phyloP scores from a whole-genome alignment of 2,888 invertebrate genomes.

The Neoitamus cyanurus region DNA sequence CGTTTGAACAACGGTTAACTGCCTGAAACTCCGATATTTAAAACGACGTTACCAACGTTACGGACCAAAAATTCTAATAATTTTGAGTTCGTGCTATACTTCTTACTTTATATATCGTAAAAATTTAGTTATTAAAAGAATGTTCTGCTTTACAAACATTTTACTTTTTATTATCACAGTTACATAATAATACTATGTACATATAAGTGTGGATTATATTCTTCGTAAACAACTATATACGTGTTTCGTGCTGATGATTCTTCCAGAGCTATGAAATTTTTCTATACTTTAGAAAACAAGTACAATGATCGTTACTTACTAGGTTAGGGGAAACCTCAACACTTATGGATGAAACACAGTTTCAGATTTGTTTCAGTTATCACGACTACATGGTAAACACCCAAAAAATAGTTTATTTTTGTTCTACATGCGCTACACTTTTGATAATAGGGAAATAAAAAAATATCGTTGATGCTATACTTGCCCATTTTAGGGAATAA shows the following conservation, averaged over 20 bases:
- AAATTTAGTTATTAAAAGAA: too few species aligned
- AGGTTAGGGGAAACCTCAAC: not conserved
- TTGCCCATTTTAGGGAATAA: not conserved
- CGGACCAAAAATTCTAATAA: too few species aligned
- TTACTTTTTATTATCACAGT: constrained; percentile 52
- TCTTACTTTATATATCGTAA: too few species aligned
- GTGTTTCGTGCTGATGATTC: not conserved
- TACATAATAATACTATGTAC: constrained; percentile 50
- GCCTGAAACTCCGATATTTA: too few species aligned
- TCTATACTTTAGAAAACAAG: not conserved
- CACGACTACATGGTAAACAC: not conserved
- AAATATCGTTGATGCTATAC: not conserved
- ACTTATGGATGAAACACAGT: not conserved
- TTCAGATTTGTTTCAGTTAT: not conserved
- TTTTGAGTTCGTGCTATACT: too few species aligned
- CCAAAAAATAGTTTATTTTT: not conserved
- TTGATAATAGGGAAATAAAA: constrained; percentile 1
- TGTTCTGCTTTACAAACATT: constrained; percentile 34
- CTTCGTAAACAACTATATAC: constrained; percentile 16
- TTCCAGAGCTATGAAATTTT: not conserved
- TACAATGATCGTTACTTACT: not conserved
- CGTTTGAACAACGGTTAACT: too few species aligned
- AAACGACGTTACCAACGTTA: too few species aligned
- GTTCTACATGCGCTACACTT: not conserved
- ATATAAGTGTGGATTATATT: constrained; percentile 34